Evolutionary conservation across 2,797 vertebrate genomes (phyloP), one percentile per base, ranked within the genome.

Genomic region (Sebastes wilsoni): DNA sequence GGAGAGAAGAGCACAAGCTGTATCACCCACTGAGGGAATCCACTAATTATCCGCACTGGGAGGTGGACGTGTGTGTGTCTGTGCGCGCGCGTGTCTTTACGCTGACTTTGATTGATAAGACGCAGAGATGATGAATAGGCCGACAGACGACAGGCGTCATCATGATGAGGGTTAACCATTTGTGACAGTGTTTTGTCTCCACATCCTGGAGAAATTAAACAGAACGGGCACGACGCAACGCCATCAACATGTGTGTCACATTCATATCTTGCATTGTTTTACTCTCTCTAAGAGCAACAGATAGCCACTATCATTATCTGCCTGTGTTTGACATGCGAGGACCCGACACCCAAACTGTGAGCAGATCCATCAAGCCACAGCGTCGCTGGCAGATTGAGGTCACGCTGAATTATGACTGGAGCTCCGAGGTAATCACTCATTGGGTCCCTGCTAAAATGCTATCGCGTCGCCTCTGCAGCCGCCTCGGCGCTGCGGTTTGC

Each of bases 341-440:
- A 89, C 90, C 79, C 76, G 87, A 88, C 93, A 93, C 90, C 92
- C 88, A 90, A 93, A 95, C 91, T 87, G 89, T 81, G 85, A 93
- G 93, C 91, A 89, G 87, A 96, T 96, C 94, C 94, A 95, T 96
- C 95, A 96, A 90, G 80, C 80, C 77, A 75, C 72, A 78, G 92
- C 75, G 87, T 80, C 70, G 83, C 87, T 95, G 96, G 94, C 96
- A 96, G 93, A 96, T 96, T 96, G 95, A 96, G 96, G 96, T 96
- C 96, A 95, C 52, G 61, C 90, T 96, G 96, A 96, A 96, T 96
- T 96, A 96, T 96, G 94, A 95, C 90, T 94, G 85, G 88, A 85
- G 94, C 95, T 90, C 81, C 18, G 89, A 93, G 94, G 94, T 96
- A 93, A 96, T 96, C 95, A 95, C 91, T 96, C 95, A 96, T 92